A percentile compares a stretch with the other conserved stretches of the same genome.
phyloP scores from a whole-genome alignment of 2,888 invertebrate genomes.

The Siphonodentalium dalli region DNA sequence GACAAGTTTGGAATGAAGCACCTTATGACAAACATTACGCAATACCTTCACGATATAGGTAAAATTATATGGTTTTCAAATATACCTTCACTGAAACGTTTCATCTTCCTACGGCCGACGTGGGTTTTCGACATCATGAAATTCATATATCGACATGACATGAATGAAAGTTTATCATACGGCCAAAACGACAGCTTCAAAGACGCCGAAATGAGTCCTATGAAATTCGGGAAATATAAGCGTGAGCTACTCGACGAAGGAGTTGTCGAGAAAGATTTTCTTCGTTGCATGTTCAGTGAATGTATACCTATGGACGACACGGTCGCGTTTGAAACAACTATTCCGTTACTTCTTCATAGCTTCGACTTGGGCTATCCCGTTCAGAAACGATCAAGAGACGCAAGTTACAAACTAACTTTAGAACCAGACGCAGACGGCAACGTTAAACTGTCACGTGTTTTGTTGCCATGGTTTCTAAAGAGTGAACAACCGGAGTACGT shows the following conservation, averaged over 20 bases:
- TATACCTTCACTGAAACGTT: constrained; percentile 39
- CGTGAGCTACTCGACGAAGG: constrained; percentile 48
- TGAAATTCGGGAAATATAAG: constrained; percentile 44
- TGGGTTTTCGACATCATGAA: constrained; percentile 59
- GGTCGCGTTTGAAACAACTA: constrained; percentile 35
- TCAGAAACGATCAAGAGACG: constrained; percentile 32
- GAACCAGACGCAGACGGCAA: constrained; percentile 34
- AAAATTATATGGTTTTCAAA: constrained; percentile 54
- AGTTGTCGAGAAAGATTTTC: constrained; percentile 51
- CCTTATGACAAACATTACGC: constrained; percentile 50
- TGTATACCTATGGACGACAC: constrained; percentile 44
- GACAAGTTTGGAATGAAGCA: constrained; percentile 60
- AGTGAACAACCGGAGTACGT: constrained; percentile 40
- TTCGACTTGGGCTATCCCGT: constrained; percentile 56
- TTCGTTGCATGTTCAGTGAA: constrained; percentile 44
- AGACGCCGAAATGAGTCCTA: constrained; percentile 35
- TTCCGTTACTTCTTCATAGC: constrained; percentile 40
- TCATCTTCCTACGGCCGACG: constrained; percentile 55
- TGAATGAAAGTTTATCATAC: constrained; percentile 37
- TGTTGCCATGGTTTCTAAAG: constrained; percentile 53
- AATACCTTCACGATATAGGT: constrained; percentile 61
- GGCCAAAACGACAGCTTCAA: constrained; percentile 50
- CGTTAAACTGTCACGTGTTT: constrained; percentile 35
- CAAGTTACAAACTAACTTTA: constrained; percentile 21
- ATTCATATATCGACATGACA: constrained; percentile 50